A percentile compares a stretch with the other conserved stretches of the same genome.
phyloP scores from a whole-genome alignment of 2,888 invertebrate genomes.

The Hyposoter dolosus region DNA sequence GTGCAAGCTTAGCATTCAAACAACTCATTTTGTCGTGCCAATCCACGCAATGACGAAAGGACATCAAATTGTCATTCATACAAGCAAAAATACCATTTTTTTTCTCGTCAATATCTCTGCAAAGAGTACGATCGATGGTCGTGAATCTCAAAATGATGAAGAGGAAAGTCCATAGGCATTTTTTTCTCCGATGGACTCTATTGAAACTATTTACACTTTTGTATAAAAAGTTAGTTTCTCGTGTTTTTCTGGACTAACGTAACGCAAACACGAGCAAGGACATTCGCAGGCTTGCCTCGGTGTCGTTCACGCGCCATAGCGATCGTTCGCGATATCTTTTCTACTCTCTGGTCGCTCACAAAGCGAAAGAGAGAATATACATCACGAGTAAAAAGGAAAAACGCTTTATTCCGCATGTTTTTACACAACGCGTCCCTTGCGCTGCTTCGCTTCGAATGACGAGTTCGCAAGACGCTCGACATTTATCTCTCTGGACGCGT shows the following conservation, averaged over 20 bases:
- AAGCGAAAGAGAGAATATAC: conserved; percentile 14
- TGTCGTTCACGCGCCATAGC: conserved; percentile 31
- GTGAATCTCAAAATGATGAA: neutral
- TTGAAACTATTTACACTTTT: neutral
- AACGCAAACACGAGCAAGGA: neutral
- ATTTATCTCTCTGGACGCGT: conserved; percentile 54
- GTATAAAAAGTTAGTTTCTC: neutral
- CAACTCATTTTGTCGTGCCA: neutral
- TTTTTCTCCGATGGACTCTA: neutral
- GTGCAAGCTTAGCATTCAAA: neutral
- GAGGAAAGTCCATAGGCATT: neutral
- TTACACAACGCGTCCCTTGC: neutral
- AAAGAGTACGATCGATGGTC: neutral
- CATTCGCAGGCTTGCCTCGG: conserved; percentile 12
- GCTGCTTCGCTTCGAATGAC: conserved; percentile 52
- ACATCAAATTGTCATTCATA: neutral
- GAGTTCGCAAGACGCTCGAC: conserved; percentile 54
- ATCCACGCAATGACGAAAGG: neutral
- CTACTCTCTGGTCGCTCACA: neutral
- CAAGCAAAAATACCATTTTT: neutral
- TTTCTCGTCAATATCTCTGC: neutral
- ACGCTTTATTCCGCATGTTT: conserved; percentile 37
- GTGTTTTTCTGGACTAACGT: conserved; percentile 32
- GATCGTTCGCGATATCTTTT: conserved; percentile 10
- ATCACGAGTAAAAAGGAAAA: neutral